phyloP scores from a whole-genome alignment of 2,888 invertebrate genomes.

The Volucella inanis region DNA sequence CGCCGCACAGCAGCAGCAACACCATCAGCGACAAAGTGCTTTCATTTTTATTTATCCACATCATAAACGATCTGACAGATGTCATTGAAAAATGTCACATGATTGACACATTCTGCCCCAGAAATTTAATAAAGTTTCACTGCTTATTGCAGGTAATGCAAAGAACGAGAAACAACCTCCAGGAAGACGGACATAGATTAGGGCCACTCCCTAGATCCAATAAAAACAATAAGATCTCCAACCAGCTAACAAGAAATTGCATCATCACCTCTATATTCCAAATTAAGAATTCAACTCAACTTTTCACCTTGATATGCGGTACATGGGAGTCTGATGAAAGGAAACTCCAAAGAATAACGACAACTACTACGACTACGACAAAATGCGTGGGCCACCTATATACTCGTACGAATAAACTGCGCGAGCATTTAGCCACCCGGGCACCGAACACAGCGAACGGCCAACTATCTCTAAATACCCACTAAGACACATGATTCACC shows the following conservation, averaged over 20 bases:
- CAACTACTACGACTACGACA: not conserved
- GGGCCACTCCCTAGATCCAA: constrained; percentile 13
- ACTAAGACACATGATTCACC: constrained; percentile 69
- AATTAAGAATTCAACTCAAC: constrained; percentile 50
- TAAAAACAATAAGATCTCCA: constrained; percentile 2
- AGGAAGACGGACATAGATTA: constrained; percentile 12
- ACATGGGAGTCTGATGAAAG: constrained; percentile 7
- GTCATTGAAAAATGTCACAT: constrained; percentile 29
- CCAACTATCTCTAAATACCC: constrained; percentile 59
- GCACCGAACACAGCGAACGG: constrained; percentile 7
- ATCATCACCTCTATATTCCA: constrained; percentile 50
- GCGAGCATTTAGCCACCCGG: constrained; percentile 53
- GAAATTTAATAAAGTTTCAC: constrained; percentile 26
- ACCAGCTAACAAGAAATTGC: constrained; percentile 37
- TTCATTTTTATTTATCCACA: constrained; percentile 58
- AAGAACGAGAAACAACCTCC: constrained; percentile 29
- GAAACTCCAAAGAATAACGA: not conserved
- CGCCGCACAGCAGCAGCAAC: not conserved
- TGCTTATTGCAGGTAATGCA: not conserved
- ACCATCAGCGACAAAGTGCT: constrained; percentile 14
- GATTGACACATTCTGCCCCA: constrained; percentile 69
- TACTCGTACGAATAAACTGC: constrained; percentile 1
- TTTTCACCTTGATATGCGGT: constrained; percentile 42
- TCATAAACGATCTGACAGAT: constrained; percentile 58
- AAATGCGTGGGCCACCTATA: constrained; percentile 60